These are phyloP conservation scores for Vireo griseus DNA, from an alignment of 2,797 vertebrate genomes.

Conservation along the genomic window DNA sequence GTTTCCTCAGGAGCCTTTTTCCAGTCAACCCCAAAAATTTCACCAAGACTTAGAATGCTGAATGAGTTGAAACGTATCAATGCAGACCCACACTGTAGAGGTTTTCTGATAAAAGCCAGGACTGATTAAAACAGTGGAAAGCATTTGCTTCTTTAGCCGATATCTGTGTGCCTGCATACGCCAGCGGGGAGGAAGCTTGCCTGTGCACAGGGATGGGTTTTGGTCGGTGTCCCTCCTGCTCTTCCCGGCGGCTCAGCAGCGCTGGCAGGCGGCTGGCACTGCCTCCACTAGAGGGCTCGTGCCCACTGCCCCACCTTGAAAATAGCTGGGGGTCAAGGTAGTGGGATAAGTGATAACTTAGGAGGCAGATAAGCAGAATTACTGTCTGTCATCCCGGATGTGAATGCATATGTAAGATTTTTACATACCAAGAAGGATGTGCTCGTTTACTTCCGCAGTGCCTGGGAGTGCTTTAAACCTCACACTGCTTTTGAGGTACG, in stretches of 20 bases:
- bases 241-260: rapidly evolving
- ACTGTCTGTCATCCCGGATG: not conserved
- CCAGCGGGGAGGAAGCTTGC: not conserved
- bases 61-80: not conserved
- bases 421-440: not conserved
- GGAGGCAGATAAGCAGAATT: not conserved
- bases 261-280: rapidly evolving
- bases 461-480: not conserved
- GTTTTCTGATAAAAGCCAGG: not conserved
- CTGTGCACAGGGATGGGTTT: not conserved
- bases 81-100: not conserved
- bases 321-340: not conserved
- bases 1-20: not conserved
- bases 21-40: not conserved
- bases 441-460: not conserved
- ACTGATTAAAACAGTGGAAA: not conserved
- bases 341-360: not conserved
- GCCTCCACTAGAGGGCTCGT: not conserved
- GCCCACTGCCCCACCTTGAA: not conserved
- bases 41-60: not conserved
- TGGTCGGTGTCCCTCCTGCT: not conserved
- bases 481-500: not conserved
- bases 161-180: not conserved
- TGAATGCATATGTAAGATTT: not conserved
- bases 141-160: not conserved